Percentiles rank a stretch among this genome's conserved stretches.
Conservation (phyloP, 2,888 invertebrate species). For the Automeris io region DNA sequence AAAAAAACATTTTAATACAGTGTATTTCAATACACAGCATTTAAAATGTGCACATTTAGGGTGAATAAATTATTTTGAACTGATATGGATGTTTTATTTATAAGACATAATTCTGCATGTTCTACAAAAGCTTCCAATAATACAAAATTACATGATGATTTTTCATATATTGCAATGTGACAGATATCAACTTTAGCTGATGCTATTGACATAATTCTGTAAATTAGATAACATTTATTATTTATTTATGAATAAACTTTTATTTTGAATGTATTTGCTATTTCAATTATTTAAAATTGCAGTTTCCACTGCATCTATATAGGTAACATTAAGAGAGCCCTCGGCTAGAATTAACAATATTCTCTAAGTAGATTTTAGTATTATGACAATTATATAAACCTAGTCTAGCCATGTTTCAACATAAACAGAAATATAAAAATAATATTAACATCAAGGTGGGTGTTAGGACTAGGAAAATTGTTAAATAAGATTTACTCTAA, state of each 20-base stretch:
- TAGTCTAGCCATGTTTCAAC: background rate
- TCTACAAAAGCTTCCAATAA: no score
- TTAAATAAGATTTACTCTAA: background rate
- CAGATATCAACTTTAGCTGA: no score
- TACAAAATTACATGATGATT: no score
- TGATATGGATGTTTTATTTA: no score
- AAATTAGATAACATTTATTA: slow-evolving; percentile 22
- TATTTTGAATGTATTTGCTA: slow-evolving; percentile 6
- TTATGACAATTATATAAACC: background rate
- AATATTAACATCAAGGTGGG: slow-evolving; percentile 1
- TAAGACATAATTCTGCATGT: no score
- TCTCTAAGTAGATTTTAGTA: background rate
- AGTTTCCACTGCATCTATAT: slow-evolving; percentile 6
- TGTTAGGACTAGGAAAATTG: slow-evolving; percentile 3
- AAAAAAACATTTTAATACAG: no score
- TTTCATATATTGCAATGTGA: no score
- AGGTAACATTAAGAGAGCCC: background rate
- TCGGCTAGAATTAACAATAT: background rate
- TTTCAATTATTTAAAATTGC: slow-evolving; percentile 1
- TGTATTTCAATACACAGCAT: no score
- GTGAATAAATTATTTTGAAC: no score
- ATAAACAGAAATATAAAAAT: background rate
- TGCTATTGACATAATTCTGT: slow-evolving; percentile 2
- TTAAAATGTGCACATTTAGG: no score
- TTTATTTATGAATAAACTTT: slow-evolving; percentile 14